phyloP scores from a whole-genome alignment of 2,888 invertebrate genomes.

The Hermaeophaga mercurialis region DNA sequence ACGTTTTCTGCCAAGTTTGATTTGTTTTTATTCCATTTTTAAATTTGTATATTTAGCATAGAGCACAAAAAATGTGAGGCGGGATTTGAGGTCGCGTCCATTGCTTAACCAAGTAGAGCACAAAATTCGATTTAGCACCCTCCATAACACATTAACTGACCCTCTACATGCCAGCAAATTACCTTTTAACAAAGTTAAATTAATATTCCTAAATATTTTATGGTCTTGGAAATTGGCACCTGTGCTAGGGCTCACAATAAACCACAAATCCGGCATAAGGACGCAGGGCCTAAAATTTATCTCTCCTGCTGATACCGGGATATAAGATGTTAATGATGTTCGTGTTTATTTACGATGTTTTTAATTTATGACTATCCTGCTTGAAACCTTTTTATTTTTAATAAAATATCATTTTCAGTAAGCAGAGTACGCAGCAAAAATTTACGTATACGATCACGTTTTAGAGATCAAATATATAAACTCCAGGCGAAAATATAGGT shows the following conservation, averaged over 20 bases:
- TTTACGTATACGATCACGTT: too few species aligned
- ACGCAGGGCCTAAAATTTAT: conserved; percentile 13
- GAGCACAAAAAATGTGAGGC: conserved; percentile 1
- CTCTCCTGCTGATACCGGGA: conserved; percentile 12
- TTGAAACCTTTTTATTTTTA: too few species aligned
- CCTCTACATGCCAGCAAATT: conserved; percentile 32
- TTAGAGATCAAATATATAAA: too few species aligned
- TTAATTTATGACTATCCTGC: conserved; percentile 9
- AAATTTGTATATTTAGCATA: neutral
- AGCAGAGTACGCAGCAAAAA: too few species aligned
- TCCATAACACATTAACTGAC: conserved; percentile 29
- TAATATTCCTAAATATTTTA: conserved; percentile 38
- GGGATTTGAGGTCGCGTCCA: conserved; percentile 16
- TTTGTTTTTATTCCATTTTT: too few species aligned
- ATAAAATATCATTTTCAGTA: too few species aligned
- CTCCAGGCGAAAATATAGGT: too few species aligned
- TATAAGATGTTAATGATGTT: conserved; percentile 15
- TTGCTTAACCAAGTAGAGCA: conserved; percentile 18
- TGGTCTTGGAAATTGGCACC: conserved; percentile 32
- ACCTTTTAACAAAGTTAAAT: conserved; percentile 37
- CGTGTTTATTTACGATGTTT: conserved; percentile 21
- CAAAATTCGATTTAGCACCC: conserved; percentile 24
- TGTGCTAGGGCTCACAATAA: conserved; percentile 27
- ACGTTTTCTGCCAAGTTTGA: too few species aligned
- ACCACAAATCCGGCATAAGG: conserved; percentile 19